Conservation (phyloP, 2,797 vertebrate species). For the Girardinus metallicus region DNA sequence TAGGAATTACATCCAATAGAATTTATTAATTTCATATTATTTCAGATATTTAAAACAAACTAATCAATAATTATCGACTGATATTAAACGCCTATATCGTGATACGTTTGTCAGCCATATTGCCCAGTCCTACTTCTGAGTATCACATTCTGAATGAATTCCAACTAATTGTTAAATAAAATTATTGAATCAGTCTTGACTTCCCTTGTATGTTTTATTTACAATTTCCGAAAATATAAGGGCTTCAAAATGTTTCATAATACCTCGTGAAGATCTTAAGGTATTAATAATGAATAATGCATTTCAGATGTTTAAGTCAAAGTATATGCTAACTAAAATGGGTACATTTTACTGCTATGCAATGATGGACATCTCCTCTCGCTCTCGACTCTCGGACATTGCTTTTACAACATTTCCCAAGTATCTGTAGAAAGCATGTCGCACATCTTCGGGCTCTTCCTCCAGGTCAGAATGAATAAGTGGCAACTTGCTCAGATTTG, state of each 20-base stretch:
- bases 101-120: background rate
- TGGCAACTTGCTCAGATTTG: constrained; percentile 85
- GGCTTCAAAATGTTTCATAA: background rate
- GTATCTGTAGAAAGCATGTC: constrained; percentile 88
- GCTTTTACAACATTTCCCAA: constrained; percentile 85
- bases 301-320: background rate
- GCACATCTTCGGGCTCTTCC: constrained; percentile 91
- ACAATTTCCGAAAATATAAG: constrained; percentile 7
- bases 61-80: no score
- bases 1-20: no score
- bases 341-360: constrained; percentile 67
- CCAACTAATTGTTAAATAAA: constrained; percentile 65
- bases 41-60: no score
- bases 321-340: background rate
- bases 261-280: constrained; percentile 4
- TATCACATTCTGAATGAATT: constrained; percentile 50
- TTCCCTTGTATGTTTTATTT: constrained; percentile 31
- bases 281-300: background rate
- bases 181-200: constrained; percentile 9
- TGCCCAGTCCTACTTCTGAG: background rate
- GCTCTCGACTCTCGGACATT: constrained; percentile 91
- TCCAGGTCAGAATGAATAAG: constrained; percentile 93
- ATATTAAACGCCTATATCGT: background rate
- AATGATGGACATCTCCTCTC: constrained; percentile 95
- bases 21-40: no score